phyloP scores from a whole-genome alignment of 2,113 vertebrate genomes.

The Aptenodytes patagonicus region DNA sequence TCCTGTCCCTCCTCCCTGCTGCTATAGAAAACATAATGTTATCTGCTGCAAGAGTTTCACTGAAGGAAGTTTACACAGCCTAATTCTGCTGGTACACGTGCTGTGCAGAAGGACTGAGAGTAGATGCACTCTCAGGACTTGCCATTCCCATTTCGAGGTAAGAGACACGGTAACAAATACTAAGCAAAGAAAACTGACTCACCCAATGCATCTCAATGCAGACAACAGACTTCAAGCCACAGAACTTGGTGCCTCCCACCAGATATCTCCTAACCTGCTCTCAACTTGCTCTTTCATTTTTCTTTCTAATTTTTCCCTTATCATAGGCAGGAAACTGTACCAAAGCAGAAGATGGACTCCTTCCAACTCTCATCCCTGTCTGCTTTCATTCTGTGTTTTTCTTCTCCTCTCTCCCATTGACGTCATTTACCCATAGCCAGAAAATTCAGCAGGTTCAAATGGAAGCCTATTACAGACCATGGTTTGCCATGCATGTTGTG shows the following conservation, averaged over 20 bases:
- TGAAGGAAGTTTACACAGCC: neutral
- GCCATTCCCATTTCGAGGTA: neutral
- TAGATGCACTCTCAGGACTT: neutral
- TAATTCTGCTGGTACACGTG: neutral
- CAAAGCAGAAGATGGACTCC: neutral
- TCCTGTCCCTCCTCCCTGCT: neutral
- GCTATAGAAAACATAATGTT: neutral
- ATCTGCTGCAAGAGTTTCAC: neutral
- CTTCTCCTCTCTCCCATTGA: neutral
- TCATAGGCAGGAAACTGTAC: neutral
- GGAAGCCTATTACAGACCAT: neutral
- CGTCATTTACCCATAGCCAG: neutral
- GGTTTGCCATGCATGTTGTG: neutral
- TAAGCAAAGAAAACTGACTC: neutral
- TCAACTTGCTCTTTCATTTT: neutral
- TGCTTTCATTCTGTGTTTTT: neutral
- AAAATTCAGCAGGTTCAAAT: neutral
- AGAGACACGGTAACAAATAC: neutral
- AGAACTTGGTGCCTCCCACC: neutral
- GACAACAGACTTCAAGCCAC: neutral
- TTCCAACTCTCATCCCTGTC: neutral
- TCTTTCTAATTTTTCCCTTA: neutral
- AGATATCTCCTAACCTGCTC: neutral
- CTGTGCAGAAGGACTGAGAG: neutral
- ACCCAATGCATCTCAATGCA: neutral